Percentiles rank a stretch among this genome's conserved stretches.
These are phyloP conservation scores for Pseudomyrmex gracilis DNA, from an alignment of 1,140 invertebrate species.

Conservation along the genomic window DNA sequence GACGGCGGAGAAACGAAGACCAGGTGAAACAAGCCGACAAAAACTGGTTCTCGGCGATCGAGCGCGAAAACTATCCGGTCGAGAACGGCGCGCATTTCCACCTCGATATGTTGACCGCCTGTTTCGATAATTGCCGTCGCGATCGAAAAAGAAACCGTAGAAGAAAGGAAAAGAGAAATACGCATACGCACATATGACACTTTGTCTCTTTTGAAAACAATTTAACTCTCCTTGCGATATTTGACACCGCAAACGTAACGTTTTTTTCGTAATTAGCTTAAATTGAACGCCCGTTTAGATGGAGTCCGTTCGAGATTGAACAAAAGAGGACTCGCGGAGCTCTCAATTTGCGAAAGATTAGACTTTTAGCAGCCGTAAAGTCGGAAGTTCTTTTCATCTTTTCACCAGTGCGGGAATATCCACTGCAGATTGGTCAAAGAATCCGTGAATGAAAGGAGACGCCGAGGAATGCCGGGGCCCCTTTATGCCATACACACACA, in stretches of 20 bases:
- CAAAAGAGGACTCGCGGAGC: background rate
- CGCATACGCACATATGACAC: background rate
- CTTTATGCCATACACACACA: constrained; percentile 8
- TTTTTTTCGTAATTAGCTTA: constrained; percentile 15
- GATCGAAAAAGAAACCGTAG: background rate
- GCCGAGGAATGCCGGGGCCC: background rate
- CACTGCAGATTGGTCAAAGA: constrained; percentile 35
- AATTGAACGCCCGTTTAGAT: constrained; percentile 1
- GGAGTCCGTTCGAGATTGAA: constrained; percentile 6
- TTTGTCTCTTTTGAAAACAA: background rate
- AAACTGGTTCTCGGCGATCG: constrained; percentile 64
- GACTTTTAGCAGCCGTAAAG: constrained; percentile 18
- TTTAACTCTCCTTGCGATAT: background rate
- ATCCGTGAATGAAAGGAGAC: background rate
- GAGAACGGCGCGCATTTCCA: constrained; percentile 47
- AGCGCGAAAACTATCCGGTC: constrained; percentile 38
- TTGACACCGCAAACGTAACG: background rate
- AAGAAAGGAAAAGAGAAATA: too few relatives aligned
- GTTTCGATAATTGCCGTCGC: constrained; percentile 14
- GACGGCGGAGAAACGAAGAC: constrained; percentile 52
- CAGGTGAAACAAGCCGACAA: constrained; percentile 63
- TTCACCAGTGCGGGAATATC: background rate
- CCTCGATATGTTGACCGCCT: background rate
- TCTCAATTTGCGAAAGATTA: constrained; percentile 17
- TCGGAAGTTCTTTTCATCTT: background rate